Percentiles rank a stretch among this genome's conserved stretches.
phyloP scores from a whole-genome alignment of 2,888 invertebrate genomes.

The Synanthedon myopaeformis region DNA sequence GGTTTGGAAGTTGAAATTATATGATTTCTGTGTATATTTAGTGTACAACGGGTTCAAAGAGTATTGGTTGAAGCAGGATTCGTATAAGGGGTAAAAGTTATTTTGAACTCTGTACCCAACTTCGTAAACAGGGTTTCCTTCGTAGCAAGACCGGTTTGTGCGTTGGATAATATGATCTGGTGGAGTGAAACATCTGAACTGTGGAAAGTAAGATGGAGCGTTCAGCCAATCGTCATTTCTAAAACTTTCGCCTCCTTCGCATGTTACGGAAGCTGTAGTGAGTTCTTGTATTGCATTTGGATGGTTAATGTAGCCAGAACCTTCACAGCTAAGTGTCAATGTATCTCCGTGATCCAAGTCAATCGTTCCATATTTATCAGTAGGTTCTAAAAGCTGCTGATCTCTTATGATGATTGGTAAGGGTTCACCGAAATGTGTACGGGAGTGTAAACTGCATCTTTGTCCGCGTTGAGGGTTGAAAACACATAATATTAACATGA shows the following conservation, averaged over 20 bases:
- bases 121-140: constrained; percentile 34
- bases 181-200: constrained; percentile 29
- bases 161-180: constrained; percentile 34
- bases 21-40: constrained; percentile 50
- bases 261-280: constrained; percentile 31
- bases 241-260: constrained; percentile 37
- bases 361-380: constrained; percentile 36
- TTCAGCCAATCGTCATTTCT: constrained; percentile 41
- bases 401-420: constrained; percentile 42
- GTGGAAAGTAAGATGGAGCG: constrained; percentile 26
- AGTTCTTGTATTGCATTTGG: constrained; percentile 21
- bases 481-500: constrained; percentile 37
- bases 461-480: constrained; percentile 28
- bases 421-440: constrained; percentile 42
- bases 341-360: constrained; percentile 34
- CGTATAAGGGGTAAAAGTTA: constrained; percentile 42
- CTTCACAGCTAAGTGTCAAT: constrained; percentile 44
- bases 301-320: constrained; percentile 27
- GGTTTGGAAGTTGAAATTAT: constrained; percentile 48
- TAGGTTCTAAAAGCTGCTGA: constrained; percentile 40
- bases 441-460: constrained; percentile 35
- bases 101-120: constrained; percentile 43
- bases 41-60: constrained; percentile 37
- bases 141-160: constrained; percentile 39
- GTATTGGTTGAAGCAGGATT: constrained; percentile 47